Base-by-base conservation (phyloP, 2,888 invertebrate species). In the Acanthosoma haemorrhoidale region DNA sequence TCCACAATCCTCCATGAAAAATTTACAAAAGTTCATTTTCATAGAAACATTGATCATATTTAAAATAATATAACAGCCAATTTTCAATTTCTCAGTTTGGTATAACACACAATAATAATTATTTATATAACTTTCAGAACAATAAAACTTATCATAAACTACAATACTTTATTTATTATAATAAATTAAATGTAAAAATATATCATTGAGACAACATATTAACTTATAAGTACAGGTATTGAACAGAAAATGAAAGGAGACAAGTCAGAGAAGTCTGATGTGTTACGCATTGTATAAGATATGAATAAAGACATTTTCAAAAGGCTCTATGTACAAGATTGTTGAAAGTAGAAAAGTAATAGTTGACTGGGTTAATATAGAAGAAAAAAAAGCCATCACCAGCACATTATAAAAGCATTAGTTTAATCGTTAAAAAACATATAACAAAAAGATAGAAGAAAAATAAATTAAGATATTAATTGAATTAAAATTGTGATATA, bases 211-310 rank as follows among this genome's bases (percentile, higher is more conserved):
- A 25, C 29, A 60, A 32, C 16, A 32, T 21, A 59, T 16, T 32
- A 15, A 59, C 13, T 29, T 32, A 31, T 11, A 34, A 34, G 13
- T 13, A 34, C 5, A 8, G 60, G 34, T n/a, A n/a, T n/a, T n/a
- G n/a, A n/a, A n/a, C n/a, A n/a, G n/a, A 18, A 60, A 34, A 34
- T 60, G 18, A 36, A 21, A 13, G 25, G 25, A 38, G 43, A 64
- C 8, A 16, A 25, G 16, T 18, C 3, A 64, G 64, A 64, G 64
- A 64, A 64, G 64, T 64, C 64, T 64, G 64, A 64, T 15, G n/a
- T n/a, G 32, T 25, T 29, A 43, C 34, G 61, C 61, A 61, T 38
- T 61, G n/a, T 21, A 8, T 9, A 61, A 32, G 36, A 21, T 4
- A 18, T n/a, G n/a, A n/a, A n/a, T n/a, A n/a, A n/a, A n/a, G n/a